Percentiles rank a stretch among this genome's conserved stretches.
phyloP scores from a whole-genome alignment of 2,113 vertebrate species.

The Calcarius ornatus region DNA sequence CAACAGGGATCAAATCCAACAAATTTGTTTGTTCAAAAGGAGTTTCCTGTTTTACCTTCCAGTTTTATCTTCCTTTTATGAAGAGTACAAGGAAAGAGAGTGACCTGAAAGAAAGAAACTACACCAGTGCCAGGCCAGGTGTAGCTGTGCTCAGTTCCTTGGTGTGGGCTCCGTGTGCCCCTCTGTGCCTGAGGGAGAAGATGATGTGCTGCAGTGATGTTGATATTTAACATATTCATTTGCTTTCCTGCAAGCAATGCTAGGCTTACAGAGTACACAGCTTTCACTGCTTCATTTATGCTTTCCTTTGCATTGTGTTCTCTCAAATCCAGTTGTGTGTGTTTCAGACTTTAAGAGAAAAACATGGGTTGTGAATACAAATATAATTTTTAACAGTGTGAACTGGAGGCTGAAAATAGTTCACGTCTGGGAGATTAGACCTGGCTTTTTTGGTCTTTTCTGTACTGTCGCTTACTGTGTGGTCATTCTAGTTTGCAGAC shows the following conservation, averaged over 20 bases:
- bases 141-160: not conserved
- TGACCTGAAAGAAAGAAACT: too few species aligned
- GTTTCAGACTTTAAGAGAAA: not conserved
- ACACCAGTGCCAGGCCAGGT: not conserved
- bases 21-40: not conserved
- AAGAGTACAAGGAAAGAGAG: not conserved
- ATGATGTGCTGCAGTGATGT: not conserved
- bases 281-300: not conserved
- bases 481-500: not conserved
- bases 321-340: rapidly evolving
- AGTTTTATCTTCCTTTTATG: not conserved
- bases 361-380: not conserved
- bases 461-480: not conserved
- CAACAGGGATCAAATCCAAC: not conserved
- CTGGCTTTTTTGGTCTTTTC: not conserved
- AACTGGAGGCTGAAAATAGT: not conserved
- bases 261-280: not conserved
- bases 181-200: not conserved
- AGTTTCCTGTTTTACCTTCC: not conserved
- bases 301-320: not conserved
- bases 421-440: not conserved
- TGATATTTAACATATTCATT: not conserved
- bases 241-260: not conserved
- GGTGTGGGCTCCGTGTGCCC: too few species aligned
- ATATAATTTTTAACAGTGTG: not conserved